Percentiles rank a stretch among this genome's conserved stretches.
Conservation (phyloP, 2,888 invertebrate species). For the Leucophenga montana region DNA sequence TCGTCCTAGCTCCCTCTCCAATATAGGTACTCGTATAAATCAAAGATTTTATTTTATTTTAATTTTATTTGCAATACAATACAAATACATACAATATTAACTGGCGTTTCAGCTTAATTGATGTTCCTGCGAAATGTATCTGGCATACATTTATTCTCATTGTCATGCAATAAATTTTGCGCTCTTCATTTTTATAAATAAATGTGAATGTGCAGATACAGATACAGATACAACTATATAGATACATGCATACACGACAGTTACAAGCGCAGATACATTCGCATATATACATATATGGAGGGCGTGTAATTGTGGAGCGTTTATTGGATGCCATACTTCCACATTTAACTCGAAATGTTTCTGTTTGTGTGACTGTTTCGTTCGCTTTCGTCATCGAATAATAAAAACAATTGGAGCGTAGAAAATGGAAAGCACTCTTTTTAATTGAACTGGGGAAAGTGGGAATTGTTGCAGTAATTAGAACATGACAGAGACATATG, state of each 20-base stretch:
- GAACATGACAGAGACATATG: conserved; percentile 20
- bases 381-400: conserved; percentile 17
- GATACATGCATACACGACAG: neutral
- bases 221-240: neutral
- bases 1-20: too few species aligned
- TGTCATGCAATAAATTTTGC: conserved; percentile 17
- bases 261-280: neutral
- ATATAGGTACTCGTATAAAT: too few species aligned
- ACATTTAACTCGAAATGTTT: neutral
- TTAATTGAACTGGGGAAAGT: conserved; percentile 25
- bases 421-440: conserved; percentile 23
- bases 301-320: neutral
- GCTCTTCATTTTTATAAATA: conserved; percentile 2
- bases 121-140: too few species aligned
- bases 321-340: neutral
- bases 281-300: neutral
- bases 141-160: conserved; percentile 1
- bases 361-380: neutral
- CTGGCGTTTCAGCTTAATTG: too few species aligned
- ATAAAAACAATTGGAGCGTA: conserved; percentile 23
- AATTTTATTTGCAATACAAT: too few species aligned
- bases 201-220: neutral
- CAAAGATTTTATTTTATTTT: too few species aligned
- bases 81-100: too few species aligned
- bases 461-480: conserved; percentile 25